Evolutionary conservation across 92 coral and sea anemone species (phyloP), one percentile per base, ranked within the genome.

Genomic region (Palythoa grandis): DNA sequence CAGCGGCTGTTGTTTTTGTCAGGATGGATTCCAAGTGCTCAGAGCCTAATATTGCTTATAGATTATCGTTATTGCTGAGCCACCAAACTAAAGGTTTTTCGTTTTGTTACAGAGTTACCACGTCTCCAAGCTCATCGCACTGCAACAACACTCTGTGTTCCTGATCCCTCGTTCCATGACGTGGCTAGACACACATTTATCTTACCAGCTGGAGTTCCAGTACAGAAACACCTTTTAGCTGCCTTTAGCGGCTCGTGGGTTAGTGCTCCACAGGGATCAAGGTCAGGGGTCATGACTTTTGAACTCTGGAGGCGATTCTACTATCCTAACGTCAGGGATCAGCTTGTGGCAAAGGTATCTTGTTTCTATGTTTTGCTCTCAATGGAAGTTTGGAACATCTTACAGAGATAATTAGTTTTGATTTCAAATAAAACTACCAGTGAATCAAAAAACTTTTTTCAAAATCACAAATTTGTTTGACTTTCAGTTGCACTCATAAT

Each of bases 281-380:
- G 98, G 65, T 87, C 93, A 58, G 98, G 95, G 70, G 93, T 95
- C 72, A 90, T 96, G 71, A 90, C 97, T 24, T 95, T 96, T 95
- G 97, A 96, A 82, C 87, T 96, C 47, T 96, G 99, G 99, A 93
- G 96, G 83, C 68, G 99, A 83, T 95, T 88, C 88, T 96, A 96
- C 82, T 96, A 96, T 76, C 99, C 99, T 50, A 96, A 96, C 63
- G 91, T 92, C 78, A 93, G 99, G 72, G 99, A 96, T 86, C 99
- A 96, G 54, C 94, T 96, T 73, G 97, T 96, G 73, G 99, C 97
- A 48, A 96, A 96, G 99, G 99, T 96, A 82, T 24, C 37, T 63
- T 19, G 19, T n/a, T 7, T 4, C 4, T 43, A 43, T 43, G 50
- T 43, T 43, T 43, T 43, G 50, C 50, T 43, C 50, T 43, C 50